These are phyloP conservation scores for Coreius guichenoti DNA, from an alignment of 2,797 vertebrate species.

Conservation along the genomic window DNA sequence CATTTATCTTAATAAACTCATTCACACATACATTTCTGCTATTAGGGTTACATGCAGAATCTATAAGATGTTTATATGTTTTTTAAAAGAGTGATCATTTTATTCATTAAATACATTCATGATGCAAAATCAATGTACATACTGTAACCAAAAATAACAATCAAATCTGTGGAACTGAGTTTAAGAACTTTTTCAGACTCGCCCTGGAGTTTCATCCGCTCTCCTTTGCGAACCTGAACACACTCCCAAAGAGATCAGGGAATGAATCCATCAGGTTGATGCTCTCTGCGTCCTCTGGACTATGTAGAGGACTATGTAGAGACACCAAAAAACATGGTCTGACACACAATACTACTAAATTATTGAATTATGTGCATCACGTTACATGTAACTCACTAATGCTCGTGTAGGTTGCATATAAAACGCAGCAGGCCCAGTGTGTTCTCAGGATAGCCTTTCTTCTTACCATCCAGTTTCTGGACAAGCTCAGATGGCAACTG, in stretches of 20 bases:
- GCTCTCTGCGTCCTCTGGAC: slow-evolving; percentile 44
- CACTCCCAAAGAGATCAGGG: slow-evolving; percentile 68
- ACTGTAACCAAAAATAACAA: background rate
- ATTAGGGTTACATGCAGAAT: too few species aligned
- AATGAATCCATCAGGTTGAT: slow-evolving; percentile 62
- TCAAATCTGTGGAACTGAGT: slow-evolving; percentile 3
- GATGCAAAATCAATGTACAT: background rate
- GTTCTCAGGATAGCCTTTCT: slow-evolving; percentile 61
- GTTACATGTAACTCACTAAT: slow-evolving; percentile 63
- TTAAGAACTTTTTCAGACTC: slow-evolving; percentile 55
- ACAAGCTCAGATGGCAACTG: slow-evolving; percentile 66
- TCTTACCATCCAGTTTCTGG: slow-evolving; percentile 58
- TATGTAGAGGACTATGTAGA: slow-evolving; percentile 55
- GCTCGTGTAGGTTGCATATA: slow-evolving; percentile 66
- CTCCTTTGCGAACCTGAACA: slow-evolving; percentile 64
- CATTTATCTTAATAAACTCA: too few species aligned
- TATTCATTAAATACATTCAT: background rate
- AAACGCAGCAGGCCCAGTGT: slow-evolving; percentile 69
- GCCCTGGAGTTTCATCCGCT: slow-evolving; percentile 59
- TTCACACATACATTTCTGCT: too few species aligned
- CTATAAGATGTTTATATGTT: too few species aligned
- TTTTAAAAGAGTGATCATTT: too few species aligned
- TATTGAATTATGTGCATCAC: too few species aligned
- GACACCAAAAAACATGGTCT: background rate
- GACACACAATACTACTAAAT: background rate